Evolutionary conservation across 2,113 vertebrate species (phyloP).

Genomic region (Morone chrysops): DNA sequence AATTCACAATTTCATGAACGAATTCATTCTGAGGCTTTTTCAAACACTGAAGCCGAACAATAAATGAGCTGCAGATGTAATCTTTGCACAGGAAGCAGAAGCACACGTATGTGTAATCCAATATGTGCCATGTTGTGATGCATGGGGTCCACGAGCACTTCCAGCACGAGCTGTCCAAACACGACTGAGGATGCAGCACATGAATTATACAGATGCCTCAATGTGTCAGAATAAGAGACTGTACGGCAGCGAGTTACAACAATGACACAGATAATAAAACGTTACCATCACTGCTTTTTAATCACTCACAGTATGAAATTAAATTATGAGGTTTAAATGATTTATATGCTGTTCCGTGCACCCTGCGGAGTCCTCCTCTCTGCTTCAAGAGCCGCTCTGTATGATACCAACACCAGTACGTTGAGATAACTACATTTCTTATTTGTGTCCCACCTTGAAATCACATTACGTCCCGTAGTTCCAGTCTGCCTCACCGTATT

Average conservation of each 20-base stretch:
- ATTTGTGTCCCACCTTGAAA: slow-evolving; percentile 7
- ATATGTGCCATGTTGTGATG: slow-evolving; percentile 23
- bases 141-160: slow-evolving; percentile 4
- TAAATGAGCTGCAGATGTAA: neutral
- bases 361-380: neutral
- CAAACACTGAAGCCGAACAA: slow-evolving; percentile 15
- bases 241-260: neutral
- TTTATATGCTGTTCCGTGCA: slow-evolving; percentile 10
- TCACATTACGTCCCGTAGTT: neutral
- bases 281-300: slow-evolving; percentile 38
- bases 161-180: neutral
- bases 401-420: neutral
- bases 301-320: slow-evolving; percentile 46
- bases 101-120: neutral
- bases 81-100: neutral
- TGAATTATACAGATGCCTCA: slow-evolving; percentile 27
- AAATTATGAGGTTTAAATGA: slow-evolving; percentile 46
- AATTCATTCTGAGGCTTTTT: neutral
- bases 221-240: too few relatives aligned
- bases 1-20: slow-evolving; percentile 12
- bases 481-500: too few relatives aligned
- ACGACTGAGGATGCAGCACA: neutral
- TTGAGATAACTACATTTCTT: slow-evolving; percentile 2
- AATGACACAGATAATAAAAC: slow-evolving; percentile 44
- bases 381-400: neutral